Evolutionary conservation across 1,140 invertebrate species (phyloP).

Genomic region (Diabrotica virgifera): DNA sequence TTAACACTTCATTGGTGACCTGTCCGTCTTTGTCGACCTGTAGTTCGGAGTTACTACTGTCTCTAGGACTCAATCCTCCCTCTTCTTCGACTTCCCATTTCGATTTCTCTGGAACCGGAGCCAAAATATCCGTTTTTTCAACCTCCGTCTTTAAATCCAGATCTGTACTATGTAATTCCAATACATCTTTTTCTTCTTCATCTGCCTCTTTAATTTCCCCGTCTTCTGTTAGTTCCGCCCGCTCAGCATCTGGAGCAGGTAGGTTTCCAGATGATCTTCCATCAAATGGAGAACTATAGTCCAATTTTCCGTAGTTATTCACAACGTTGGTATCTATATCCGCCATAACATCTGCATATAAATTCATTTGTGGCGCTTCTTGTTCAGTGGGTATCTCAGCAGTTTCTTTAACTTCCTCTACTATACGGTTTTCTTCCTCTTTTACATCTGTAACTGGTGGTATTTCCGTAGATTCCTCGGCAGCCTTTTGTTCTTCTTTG

Average conservation of each 20-base stretch:
- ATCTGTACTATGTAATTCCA: constrained; percentile 47
- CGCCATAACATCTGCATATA: constrained; percentile 45
- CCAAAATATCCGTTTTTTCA: constrained; percentile 55
- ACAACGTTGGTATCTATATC: constrained; percentile 42
- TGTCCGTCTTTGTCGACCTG: constrained; percentile 53
- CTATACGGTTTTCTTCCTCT: constrained; percentile 21
- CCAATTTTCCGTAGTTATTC: constrained; percentile 41
- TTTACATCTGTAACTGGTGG: constrained; percentile 47
- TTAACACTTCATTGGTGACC: constrained; percentile 76
- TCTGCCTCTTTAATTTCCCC: constrained; percentile 38
- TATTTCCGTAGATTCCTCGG: constrained; percentile 38
- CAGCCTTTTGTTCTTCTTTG: constrained; percentile 44
- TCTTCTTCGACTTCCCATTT: constrained; percentile 82
- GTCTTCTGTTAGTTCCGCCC: constrained; percentile 26
- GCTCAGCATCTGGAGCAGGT: constrained; percentile 10
- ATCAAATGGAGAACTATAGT: constrained; percentile 21
- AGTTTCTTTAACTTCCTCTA: constrained; percentile 4
- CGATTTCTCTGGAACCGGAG: constrained; percentile 70
- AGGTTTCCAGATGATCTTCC: not conserved
- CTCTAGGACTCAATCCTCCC: constrained; percentile 31
- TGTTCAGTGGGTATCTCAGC: constrained; percentile 32
- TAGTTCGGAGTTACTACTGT: constrained; percentile 45
- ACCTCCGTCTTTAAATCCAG: constrained; percentile 45
- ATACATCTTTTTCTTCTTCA: constrained; percentile 43
- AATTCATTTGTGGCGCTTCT: constrained; percentile 26